Percentiles rank a stretch among this genome's conserved stretches.
Conservation (phyloP, 2,888 invertebrate genomes). For the Caenorhabditis drosophilae region DNA sequence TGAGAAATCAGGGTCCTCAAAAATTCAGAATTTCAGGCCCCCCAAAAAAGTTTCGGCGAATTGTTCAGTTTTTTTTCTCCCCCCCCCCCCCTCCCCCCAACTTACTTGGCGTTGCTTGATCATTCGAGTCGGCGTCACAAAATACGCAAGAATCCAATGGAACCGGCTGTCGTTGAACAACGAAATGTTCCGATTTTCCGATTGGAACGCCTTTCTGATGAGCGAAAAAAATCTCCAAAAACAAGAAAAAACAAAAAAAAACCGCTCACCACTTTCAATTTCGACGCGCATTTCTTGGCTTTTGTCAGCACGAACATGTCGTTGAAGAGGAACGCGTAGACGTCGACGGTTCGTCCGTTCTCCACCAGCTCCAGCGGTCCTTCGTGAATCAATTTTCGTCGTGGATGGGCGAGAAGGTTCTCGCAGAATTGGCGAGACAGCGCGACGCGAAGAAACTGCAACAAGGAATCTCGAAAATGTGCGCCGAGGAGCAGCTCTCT, state of each 20-base stretch:
- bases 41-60: too few species aligned
- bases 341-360: slow-evolving; percentile 74
- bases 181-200: slow-evolving; percentile 67
- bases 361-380: slow-evolving; percentile 73
- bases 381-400: slow-evolving; percentile 72
- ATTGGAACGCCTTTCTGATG: slow-evolving; percentile 54
- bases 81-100: too few species aligned
- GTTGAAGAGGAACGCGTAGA: slow-evolving; percentile 76
- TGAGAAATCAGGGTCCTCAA: too few species aligned
- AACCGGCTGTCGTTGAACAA: slow-evolving; percentile 72
- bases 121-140: slow-evolving; percentile 71
- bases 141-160: slow-evolving; percentile 72
- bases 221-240: too few species aligned
- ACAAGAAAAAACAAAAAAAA: too few species aligned
- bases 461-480: too few species aligned
- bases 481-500: too few species aligned
- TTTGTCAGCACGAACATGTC: slow-evolving; percentile 76
- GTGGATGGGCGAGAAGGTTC: slow-evolving; percentile 73
- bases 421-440: slow-evolving; percentile 76
- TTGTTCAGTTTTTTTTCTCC: too few species aligned
- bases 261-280: slow-evolving; percentile 51
- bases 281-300: slow-evolving; percentile 72
- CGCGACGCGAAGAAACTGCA: slow-evolving; percentile 74
- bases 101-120: slow-evolving; percentile 51
- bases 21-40: too few species aligned